Conservation (phyloP, 1,140 invertebrate species). For the Limonius californicus region DNA sequence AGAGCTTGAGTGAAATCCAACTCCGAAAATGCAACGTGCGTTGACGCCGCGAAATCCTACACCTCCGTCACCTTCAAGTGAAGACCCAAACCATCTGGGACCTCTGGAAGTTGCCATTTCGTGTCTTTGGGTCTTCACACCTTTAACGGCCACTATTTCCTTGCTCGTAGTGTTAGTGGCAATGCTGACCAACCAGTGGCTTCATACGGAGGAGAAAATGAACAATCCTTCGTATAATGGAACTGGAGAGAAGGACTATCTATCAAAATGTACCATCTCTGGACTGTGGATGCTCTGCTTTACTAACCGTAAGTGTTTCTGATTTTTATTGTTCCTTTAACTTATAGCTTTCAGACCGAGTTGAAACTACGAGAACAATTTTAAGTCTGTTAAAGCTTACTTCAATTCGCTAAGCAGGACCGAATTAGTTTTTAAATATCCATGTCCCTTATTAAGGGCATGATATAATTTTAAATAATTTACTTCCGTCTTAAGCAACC, state of each 20-base stretch:
- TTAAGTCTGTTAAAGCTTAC: too few species aligned
- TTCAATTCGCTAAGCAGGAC: too few species aligned
- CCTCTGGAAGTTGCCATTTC: conserved; percentile 55
- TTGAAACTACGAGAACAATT: too few species aligned
- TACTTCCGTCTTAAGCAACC: too few species aligned
- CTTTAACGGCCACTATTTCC: conserved; percentile 59
- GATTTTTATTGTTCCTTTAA: too few species aligned
- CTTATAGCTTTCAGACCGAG: too few species aligned
- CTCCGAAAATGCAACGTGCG: conserved; percentile 35
- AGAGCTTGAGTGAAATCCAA: neutral
- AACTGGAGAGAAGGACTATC: conserved; percentile 58
- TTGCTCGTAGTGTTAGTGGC: conserved; percentile 60
- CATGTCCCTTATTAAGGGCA: too few species aligned
- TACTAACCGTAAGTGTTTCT: conserved; percentile 61
- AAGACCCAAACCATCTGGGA: conserved; percentile 39
- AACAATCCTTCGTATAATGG: conserved; percentile 62
- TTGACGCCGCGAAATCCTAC: conserved; percentile 29
- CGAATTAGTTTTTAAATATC: too few species aligned
- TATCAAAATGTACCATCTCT: conserved; percentile 64
- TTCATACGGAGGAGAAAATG: conserved; percentile 68
- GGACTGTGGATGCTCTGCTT: conserved; percentile 68
- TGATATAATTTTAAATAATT: too few species aligned
- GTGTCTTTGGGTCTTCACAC: conserved; percentile 62
- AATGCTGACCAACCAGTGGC: conserved; percentile 66
- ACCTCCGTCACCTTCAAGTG: conserved; percentile 21